These are phyloP conservation scores for Drosophila tanythrix DNA, from an alignment of 2,888 invertebrate genomes.

Conservation along the genomic window DNA sequence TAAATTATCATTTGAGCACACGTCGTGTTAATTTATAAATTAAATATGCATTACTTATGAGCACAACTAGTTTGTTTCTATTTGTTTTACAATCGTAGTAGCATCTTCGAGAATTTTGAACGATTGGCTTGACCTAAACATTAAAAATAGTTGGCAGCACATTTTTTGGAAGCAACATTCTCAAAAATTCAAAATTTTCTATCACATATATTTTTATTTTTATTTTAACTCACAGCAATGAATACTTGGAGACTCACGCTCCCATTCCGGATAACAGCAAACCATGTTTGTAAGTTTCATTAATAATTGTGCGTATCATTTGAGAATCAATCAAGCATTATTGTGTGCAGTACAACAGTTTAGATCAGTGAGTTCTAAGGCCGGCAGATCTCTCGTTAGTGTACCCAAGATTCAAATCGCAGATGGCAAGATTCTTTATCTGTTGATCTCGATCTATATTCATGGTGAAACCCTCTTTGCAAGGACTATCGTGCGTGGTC, in stretches of 20 bases:
- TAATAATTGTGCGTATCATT: not conserved
- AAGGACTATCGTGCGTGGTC: slow-evolving; percentile 51
- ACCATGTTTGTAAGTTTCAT: slow-evolving; percentile 5
- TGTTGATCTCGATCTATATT: slow-evolving; percentile 47
- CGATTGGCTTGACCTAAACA: not conserved
- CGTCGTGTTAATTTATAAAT: slow-evolving; percentile 4
- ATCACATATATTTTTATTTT: not conserved
- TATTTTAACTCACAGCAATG: slow-evolving; percentile 10
- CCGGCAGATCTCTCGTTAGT: slow-evolving; percentile 5
- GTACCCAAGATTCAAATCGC: slow-evolving; percentile 23
- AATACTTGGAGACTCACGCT: not conserved
- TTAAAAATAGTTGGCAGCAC: slow-evolving; percentile 14
- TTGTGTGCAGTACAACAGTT: slow-evolving; percentile 11
- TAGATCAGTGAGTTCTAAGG: not conserved
- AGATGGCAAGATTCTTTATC: slow-evolving; percentile 40
- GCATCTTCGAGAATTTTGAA: not conserved
- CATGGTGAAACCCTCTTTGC: slow-evolving; percentile 48
- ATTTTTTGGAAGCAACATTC: not conserved
- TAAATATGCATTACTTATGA: slow-evolving; percentile 11
- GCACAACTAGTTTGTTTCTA: not conserved
- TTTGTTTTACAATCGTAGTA: slow-evolving; percentile 11
- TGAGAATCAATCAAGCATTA: not conserved
- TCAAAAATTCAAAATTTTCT: slow-evolving; percentile 1
- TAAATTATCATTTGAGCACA: not conserved
- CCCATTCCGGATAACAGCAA: slow-evolving; percentile 1